phyloP scores from a whole-genome alignment of 1,140 invertebrate species.

The Heliconius hewitsoni region DNA sequence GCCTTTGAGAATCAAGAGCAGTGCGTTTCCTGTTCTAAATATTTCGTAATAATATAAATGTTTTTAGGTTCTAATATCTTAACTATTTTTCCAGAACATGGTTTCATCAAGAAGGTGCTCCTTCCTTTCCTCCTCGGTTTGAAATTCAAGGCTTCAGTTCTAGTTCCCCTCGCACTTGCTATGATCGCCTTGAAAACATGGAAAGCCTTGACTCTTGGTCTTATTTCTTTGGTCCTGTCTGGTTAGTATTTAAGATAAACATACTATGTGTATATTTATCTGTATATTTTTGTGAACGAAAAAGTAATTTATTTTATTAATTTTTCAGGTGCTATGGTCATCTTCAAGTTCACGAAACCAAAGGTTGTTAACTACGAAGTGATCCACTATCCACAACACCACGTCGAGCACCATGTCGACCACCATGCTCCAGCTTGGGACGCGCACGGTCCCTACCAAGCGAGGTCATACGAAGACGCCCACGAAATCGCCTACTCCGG shows the following conservation, averaged over 20 bases:
- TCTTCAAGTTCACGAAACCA: slow-evolving; percentile 92
- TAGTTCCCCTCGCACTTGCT: slow-evolving; percentile 89
- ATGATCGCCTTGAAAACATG: slow-evolving; percentile 92
- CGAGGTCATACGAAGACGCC: slow-evolving; percentile 80
- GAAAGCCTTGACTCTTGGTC: slow-evolving; percentile 91
- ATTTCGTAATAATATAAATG: neutral
- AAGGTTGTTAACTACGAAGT: slow-evolving; percentile 92
- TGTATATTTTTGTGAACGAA: neutral
- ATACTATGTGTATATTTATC: neutral
- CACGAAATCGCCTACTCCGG: slow-evolving; percentile 86
- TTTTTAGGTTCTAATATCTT: slow-evolving; percentile 21
- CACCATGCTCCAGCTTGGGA: slow-evolving; percentile 81
- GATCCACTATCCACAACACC: slow-evolving; percentile 90
- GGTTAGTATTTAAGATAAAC: slow-evolving; percentile 54
- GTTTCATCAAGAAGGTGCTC: slow-evolving; percentile 91
- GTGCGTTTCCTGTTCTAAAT: slow-evolving; percentile 47
- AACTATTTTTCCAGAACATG: slow-evolving; percentile 83
- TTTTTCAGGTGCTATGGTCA: slow-evolving; percentile 86
- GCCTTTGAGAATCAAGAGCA: slow-evolving; percentile 76
- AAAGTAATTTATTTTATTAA: slow-evolving; percentile 16
- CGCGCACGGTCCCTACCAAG: slow-evolving; percentile 83
- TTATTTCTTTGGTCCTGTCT: slow-evolving; percentile 90
- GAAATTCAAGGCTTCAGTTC: slow-evolving; percentile 91
- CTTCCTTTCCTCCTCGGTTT: slow-evolving; percentile 91
- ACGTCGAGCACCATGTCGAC: slow-evolving; percentile 84